Evolutionary conservation across 2,113 vertebrate genomes (phyloP).

Genomic region (Pseudopipra pipra): DNA sequence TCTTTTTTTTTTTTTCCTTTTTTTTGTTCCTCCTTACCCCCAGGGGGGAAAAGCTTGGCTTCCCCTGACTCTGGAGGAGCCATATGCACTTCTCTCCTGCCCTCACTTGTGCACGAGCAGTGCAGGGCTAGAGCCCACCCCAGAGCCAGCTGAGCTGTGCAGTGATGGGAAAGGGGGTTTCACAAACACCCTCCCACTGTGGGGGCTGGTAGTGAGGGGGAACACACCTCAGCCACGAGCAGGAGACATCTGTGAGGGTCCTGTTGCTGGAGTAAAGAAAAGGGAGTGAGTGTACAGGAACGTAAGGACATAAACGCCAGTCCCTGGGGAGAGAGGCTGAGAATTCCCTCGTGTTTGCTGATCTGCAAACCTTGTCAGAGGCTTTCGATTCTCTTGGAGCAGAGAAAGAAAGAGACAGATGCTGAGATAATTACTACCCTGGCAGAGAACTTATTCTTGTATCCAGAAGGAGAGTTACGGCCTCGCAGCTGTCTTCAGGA

Average conservation of each 20-base stretch:
- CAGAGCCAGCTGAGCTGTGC: not conserved
- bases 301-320: not conserved
- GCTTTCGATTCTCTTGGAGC: not conserved
- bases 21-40: not conserved
- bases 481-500: conserved; percentile 53
- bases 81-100: not conserved
- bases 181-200: not conserved
- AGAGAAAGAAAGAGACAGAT: conserved; percentile 51
- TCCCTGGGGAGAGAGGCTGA: not conserved
- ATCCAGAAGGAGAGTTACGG: conserved; percentile 55
- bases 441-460: conserved; percentile 51
- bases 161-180: accelerated
- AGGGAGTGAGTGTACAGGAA: not conserved
- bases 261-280: not conserved
- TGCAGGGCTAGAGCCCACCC: not conserved
- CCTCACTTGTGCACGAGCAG: accelerated
- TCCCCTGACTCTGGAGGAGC: not conserved
- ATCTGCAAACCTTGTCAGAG: conserved; percentile 40
- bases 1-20: not conserved
- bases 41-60: accelerated
- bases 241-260: accelerated
- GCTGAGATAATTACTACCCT: conserved; percentile 53
- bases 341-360: not conserved
- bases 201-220: not conserved
- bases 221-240: accelerated